phyloP scores from a whole-genome alignment of 1,140 invertebrate genomes.

The Caerostris extrusa region DNA sequence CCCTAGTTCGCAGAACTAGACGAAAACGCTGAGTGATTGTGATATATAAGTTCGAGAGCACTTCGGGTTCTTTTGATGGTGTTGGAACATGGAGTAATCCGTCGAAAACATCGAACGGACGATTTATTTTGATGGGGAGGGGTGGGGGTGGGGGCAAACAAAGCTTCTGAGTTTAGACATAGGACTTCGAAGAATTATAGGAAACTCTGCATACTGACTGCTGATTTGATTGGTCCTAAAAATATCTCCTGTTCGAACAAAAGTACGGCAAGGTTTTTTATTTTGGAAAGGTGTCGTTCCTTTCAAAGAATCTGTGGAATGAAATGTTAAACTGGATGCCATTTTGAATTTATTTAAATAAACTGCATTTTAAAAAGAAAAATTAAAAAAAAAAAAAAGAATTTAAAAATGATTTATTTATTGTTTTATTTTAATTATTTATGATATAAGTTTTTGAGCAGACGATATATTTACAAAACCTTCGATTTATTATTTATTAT shows the following conservation, averaged over 20 bases:
- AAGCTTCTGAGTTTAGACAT: neutral
- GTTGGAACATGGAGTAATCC: neutral
- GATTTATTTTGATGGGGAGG: neutral
- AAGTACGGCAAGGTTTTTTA: neutral
- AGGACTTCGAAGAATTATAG: neutral
- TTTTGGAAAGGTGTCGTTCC: too few relatives aligned
- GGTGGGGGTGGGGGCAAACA: neutral
- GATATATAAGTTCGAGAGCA: conserved; percentile 9
- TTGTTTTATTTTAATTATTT: too few relatives aligned
- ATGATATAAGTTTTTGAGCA: too few relatives aligned
- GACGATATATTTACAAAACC: too few relatives aligned
- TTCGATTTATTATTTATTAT: too few relatives aligned
- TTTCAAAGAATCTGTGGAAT: too few relatives aligned
- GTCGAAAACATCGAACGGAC: neutral
- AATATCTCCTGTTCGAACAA: neutral
- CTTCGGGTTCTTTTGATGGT: neutral
- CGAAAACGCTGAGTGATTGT: conserved; percentile 17
- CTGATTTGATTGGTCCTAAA: neutral
- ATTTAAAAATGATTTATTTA: too few relatives aligned
- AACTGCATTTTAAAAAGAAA: too few relatives aligned
- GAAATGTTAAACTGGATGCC: too few relatives aligned
- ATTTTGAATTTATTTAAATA: too few relatives aligned
- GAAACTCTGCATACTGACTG: neutral
- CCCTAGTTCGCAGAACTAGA: neutral
- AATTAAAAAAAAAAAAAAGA: too few relatives aligned